Base-by-base conservation (phyloP, 2,113 vertebrate genomes). In the Tyrannus savana region DNA sequence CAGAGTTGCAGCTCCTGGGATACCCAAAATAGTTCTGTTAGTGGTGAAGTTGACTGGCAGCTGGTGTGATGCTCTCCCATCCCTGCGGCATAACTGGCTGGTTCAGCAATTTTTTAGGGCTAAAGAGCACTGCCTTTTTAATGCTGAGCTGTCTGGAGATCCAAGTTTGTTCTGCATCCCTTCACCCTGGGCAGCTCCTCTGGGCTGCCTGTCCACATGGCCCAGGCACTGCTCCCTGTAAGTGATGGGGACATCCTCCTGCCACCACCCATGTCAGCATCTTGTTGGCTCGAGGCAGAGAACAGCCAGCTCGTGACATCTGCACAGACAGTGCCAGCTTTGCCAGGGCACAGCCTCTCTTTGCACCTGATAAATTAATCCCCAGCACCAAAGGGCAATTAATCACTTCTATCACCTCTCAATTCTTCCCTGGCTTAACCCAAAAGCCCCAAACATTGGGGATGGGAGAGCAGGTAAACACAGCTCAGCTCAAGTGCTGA, bases 181-280 rank as follows among this genome's bases (percentile, higher is more conserved):
- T 69, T 86, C 30, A 23, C 72, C 79, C 67, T 4, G 19, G 60
- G 49, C 64, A 74, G 68, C 50, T 71, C 63, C 59, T 76, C 66
- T 4, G 14, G 56, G 23, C 66, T 71, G 69, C 21, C 42, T 44
- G 50, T 44, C 59, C 0, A 1, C 22, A 3, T 6, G 44, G 44
- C 44, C 44, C 44, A 46, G 44, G 44, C 44, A 46, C 44, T 14
- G n/a, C 7, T 71, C 27, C n/a, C 13, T 17, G 47, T 37, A 7
- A 59, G 49, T 0, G 0, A 47, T 5, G 27, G 59, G 31, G 31
- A 63, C 35, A 76, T 47, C 33, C 19, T 21, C 33, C 89, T 42
- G 35, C 28, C 42, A 35, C 67, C 67, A 66, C 41, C 52, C 81
- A 16, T 4, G 0, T 0, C 0, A 1, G n/a, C 5, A 8, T 21